Percentiles rank a stretch among this genome's conserved stretches.
Evolutionary conservation across 2,888 invertebrate genomes (phyloP).

Genomic region (Polymixis lichenea): DNA sequence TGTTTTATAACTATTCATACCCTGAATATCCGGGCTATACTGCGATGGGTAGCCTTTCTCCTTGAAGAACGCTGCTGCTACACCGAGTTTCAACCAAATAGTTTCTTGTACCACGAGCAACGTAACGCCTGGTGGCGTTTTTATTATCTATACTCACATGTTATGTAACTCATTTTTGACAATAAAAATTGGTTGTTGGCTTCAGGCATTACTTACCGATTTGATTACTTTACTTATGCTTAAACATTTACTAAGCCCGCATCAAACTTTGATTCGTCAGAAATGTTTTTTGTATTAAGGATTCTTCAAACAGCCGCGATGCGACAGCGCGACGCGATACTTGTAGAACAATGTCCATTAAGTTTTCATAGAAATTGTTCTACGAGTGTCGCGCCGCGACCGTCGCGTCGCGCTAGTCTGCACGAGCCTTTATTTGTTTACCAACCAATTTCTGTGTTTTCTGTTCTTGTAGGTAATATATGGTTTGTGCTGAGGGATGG

Average conservation of each 20-base stretch:
- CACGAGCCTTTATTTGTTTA: neutral
- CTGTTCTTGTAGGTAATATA: neutral
- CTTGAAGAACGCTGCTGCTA: neutral
- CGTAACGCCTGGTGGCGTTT: no score
- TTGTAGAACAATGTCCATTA: no score
- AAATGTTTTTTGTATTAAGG: neutral
- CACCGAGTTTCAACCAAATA: neutral
- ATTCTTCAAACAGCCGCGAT: no score
- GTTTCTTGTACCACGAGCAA: neutral
- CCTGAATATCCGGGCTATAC: rapidly evolving
- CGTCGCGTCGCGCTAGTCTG: no score
- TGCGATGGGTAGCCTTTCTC: neutral
- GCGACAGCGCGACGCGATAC: no score
- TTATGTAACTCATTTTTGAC: neutral
- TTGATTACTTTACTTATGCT: neutral
- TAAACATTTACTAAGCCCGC: neutral
- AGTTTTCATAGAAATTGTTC: no score
- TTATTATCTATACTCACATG: neutral
- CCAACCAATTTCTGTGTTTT: neutral
- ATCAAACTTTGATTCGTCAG: neutral
- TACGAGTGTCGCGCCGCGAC: no score
- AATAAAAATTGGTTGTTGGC: neutral
- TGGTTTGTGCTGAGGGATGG: neutral
- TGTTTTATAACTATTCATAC: neutral
- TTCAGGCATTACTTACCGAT: neutral